Evolutionary conservation across 92 coral and sea anemone genomes (phyloP).

Genomic region (Epizoanthus stellaris): DNA sequence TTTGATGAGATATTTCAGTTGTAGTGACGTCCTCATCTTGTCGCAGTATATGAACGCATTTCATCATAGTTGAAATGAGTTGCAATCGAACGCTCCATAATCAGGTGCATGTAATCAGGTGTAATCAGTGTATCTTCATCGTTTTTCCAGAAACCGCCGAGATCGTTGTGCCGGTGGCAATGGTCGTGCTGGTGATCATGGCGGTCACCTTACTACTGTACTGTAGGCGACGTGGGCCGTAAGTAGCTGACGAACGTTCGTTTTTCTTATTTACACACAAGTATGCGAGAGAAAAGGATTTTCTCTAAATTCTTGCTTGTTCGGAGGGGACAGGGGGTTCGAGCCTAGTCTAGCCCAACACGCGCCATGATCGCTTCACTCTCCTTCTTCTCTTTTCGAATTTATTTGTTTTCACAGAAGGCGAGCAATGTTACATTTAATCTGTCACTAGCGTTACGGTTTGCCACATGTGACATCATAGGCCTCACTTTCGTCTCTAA

Average conservation of each 20-base stretch:
- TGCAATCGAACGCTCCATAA: not conserved
- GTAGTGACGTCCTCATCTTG: too few species aligned
- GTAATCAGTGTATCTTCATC: not conserved
- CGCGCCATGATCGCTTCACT: too few species aligned
- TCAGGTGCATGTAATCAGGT: not conserved
- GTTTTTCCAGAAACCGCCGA: slow-evolving; percentile 56
- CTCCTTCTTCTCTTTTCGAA: not conserved
- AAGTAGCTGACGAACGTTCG: slow-evolving; percentile 46
- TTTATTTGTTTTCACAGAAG: too few species aligned
- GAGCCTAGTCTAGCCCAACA: too few species aligned
- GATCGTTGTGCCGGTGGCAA: slow-evolving; percentile 79
- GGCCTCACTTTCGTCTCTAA: too few species aligned
- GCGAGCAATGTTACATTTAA: too few species aligned
- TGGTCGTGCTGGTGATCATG: slow-evolving; percentile 67
- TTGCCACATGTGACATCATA: too few species aligned
- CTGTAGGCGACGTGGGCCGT: slow-evolving; percentile 89
- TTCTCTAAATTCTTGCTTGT: not conserved
- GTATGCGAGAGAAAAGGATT: not conserved
- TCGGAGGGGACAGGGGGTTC: too few species aligned
- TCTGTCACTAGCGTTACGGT: too few species aligned
- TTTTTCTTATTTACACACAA: not conserved
- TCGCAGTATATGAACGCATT: not conserved
- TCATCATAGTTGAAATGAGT: not conserved
- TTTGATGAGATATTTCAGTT: too few species aligned
- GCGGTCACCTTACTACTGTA: slow-evolving; percentile 63